Evolutionary conservation across 2,113 vertebrate species (phyloP).

Genomic region (Nothobranchius furzeri): DNA sequence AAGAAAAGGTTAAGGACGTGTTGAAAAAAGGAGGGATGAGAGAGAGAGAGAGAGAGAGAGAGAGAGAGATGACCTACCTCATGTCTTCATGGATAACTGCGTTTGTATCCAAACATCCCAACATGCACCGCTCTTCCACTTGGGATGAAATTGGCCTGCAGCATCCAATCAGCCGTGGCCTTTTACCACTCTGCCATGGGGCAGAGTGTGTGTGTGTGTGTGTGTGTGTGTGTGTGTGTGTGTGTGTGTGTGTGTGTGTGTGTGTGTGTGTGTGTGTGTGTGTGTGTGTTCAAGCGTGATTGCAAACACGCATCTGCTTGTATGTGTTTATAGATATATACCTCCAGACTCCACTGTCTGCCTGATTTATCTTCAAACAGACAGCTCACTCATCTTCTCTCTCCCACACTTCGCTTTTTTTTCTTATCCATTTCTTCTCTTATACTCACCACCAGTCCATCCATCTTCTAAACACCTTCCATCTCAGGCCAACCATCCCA

Average conservation of each 20-base stretch:
- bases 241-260: conserved; percentile 15
- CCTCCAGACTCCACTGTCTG: conserved; percentile 63
- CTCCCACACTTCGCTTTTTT: conserved; percentile 38
- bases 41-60: conserved; percentile 23
- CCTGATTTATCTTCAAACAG: conserved; percentile 74
- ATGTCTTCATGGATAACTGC: conserved; percentile 66
- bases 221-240: conserved; percentile 49
- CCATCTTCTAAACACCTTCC: conserved; percentile 54
- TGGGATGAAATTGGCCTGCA: conserved; percentile 62
- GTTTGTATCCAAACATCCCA: conserved; percentile 76
- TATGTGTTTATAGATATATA: conserved; percentile 52
- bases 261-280: conserved; percentile 15
- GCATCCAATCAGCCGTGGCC: conserved; percentile 75
- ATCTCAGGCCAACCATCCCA: conserved; percentile 26
- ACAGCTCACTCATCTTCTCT: conserved; percentile 63
- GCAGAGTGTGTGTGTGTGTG: conserved; percentile 53
- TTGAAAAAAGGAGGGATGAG: conserved; percentile 26
- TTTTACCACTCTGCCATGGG: conserved; percentile 73
- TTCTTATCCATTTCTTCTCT: conserved; percentile 30
- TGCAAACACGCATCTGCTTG: conserved; percentile 42
- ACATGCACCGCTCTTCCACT: conserved; percentile 67
- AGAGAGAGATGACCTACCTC: conserved; percentile 66
- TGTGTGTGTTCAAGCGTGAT: conserved; percentile 48
- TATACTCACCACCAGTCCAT: conserved; percentile 46
- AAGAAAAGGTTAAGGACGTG: conserved; percentile 15